phyloP scores from a whole-genome alignment of 1,140 invertebrate species.

The Drosophila dunni region DNA sequence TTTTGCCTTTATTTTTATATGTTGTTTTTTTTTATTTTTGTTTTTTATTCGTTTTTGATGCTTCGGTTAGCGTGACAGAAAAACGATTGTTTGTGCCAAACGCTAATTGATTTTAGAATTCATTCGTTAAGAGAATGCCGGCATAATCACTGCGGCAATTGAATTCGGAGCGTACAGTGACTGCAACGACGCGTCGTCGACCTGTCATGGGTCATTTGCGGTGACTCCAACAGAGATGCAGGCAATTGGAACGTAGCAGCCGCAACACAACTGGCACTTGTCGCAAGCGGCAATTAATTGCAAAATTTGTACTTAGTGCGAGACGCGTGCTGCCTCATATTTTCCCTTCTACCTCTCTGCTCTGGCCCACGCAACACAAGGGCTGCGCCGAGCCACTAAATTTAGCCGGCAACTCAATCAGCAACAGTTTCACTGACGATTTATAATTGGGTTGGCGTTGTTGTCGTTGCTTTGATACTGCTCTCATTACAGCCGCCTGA shows the following conservation, averaged over 20 bases:
- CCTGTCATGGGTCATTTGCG: constrained; percentile 78
- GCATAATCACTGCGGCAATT: constrained; percentile 53
- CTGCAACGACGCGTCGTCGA: constrained; percentile 39
- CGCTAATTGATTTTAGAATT: constrained; percentile 83
- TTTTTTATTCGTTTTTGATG: constrained; percentile 59
- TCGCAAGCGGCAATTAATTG: constrained; percentile 46
- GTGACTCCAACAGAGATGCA: constrained; percentile 41
- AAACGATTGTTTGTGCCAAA: constrained; percentile 82
- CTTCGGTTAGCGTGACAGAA: constrained; percentile 72
- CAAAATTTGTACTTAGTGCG: constrained; percentile 22
- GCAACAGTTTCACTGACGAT: constrained; percentile 64
- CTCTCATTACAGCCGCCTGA: constrained; percentile 53
- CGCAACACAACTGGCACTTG: constrained; percentile 34
- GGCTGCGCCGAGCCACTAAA: constrained; percentile 46
- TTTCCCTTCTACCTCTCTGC: neutral
- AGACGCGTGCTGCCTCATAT: constrained; percentile 40
- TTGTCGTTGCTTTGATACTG: constrained; percentile 33
- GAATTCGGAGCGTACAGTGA: constrained; percentile 32
- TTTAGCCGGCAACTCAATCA: constrained; percentile 80
- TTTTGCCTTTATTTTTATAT: constrained; percentile 26
- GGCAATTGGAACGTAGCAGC: constrained; percentile 55
- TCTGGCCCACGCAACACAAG: neutral
- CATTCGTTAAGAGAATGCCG: constrained; percentile 61
- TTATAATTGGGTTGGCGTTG: constrained; percentile 72
- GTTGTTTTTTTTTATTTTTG: constrained; percentile 6